Base-by-base conservation (phyloP, 2,888 invertebrate genomes). In the Ditylenchus weischeri region DNA sequence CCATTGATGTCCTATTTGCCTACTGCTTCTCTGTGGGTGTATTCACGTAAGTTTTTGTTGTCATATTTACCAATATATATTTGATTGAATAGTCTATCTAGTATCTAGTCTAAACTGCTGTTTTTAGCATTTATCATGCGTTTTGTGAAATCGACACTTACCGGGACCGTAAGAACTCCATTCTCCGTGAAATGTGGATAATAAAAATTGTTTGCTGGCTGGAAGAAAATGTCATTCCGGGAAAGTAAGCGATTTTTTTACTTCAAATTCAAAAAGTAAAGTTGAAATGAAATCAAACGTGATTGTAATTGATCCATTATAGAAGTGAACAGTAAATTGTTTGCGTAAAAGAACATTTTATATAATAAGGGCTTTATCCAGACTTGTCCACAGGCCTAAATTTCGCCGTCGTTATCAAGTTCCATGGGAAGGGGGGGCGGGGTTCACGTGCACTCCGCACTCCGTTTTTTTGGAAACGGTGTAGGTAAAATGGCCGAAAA, bases 1-100 rank as follows among this genome's bases (percentile, higher is more conserved):
- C 76, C 8, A 72, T 78, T 66, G 76, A 76, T 62, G 72, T 78
- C 0, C 48, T 76, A 29, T 74, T 76, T 57, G 77, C 76, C 23
- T 72, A 71, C 57, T 67, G 66, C 51, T 62, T 76, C 15, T 66
- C 76, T 11, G 63, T 60, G 35, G 68, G 68, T 18, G 67, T 76
- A 4, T 76, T 76, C 62, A 61, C 67, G 75, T 75, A 57, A 65
- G 74, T 75, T 51, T 29, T 29, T 11, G 18, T 69, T 35, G 23
- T 29, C n/a, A n/a, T n/a, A n/a, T n/a, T n/a, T n/a, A n/a, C n/a
- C n/a, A n/a, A n/a, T n/a, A n/a, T n/a, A n/a, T n/a, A n/a, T n/a
- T n/a, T n/a, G n/a, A n/a, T n/a, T n/a, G n/a, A n/a, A n/a, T n/a
- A n/a, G n/a, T n/a, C 18, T 63, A 35, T 57, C 10, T 18, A 18